A percentile compares a stretch with the other conserved stretches of the same genome.
Conservation (phyloP, 2,113 vertebrate species). For the Hippocampus comes region DNA sequence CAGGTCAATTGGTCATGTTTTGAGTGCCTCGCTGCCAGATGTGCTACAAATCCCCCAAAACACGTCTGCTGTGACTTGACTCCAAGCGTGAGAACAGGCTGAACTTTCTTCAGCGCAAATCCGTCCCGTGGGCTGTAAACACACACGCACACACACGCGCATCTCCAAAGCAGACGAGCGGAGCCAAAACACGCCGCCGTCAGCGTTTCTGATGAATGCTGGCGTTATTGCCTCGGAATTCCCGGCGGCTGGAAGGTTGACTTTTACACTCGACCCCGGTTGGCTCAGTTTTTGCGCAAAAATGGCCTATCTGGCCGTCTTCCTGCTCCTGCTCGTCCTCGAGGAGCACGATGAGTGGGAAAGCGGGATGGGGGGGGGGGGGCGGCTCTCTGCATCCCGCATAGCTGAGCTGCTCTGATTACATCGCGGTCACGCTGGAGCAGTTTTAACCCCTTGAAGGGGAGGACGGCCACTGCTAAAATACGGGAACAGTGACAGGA, state of each 20-base stretch:
- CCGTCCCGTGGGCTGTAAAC: too few species aligned
- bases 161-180: not conserved
- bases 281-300: constrained; percentile 44
- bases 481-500: not conserved
- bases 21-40: not conserved
- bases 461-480: not conserved
- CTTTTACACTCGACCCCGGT: not conserved
- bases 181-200: too few species aligned
- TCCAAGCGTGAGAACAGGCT: not conserved
- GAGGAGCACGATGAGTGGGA: not conserved
- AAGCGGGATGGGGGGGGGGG: not conserved
- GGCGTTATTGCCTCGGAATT: constrained; percentile 16
- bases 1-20: not conserved
- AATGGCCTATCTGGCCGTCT: constrained; percentile 25
- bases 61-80: not conserved
- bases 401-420: not conserved
- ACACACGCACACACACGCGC: not conserved
- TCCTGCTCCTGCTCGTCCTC: not conserved
- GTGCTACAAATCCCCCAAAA: not conserved
- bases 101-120: not conserved
- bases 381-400: not conserved
- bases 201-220: not conserved
- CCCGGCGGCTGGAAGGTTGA: constrained; percentile 24
- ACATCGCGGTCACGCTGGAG: constrained; percentile 8
- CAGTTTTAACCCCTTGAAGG: not conserved